These are phyloP conservation scores for Chinchilla lanigera DNA, from an alignment of 2,113 vertebrate species.

Conservation along the genomic window DNA sequence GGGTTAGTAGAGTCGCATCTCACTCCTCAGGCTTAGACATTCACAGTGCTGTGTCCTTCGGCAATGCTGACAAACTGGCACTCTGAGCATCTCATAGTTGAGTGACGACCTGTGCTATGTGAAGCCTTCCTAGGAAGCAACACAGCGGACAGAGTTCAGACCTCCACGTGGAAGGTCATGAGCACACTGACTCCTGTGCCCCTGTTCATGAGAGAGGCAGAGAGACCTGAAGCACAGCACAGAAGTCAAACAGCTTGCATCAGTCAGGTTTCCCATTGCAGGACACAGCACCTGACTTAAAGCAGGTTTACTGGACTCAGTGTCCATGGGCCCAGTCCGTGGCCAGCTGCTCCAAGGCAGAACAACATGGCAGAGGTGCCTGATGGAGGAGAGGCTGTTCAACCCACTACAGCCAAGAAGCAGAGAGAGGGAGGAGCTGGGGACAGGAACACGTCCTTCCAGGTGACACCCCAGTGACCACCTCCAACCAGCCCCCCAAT, in stretches of 20 bases:
- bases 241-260: neutral
- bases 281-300: neutral
- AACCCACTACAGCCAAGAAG: neutral
- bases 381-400: neutral
- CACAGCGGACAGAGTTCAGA: neutral
- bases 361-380: neutral
- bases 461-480: neutral
- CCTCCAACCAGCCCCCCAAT: neutral
- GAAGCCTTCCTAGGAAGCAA: neutral
- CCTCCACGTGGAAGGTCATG: neutral
- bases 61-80: fast-evolving
- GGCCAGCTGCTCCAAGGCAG: neutral
- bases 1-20: neutral
- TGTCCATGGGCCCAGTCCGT: neutral
- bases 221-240: neutral
- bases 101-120: fast-evolving
- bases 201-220: neutral
- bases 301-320: neutral
- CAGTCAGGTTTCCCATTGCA: neutral
- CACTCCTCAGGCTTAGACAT: neutral
- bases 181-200: too few species aligned
- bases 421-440: neutral
- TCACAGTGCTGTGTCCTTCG: neutral
- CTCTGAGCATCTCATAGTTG: fast-evolving
- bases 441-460: neutral